A percentile compares a stretch with the other conserved stretches of the same genome.
These are phyloP conservation scores for Thalassarche chlororhynchos DNA, from an alignment of 2,113 vertebrate genomes.

Conservation along the genomic window DNA sequence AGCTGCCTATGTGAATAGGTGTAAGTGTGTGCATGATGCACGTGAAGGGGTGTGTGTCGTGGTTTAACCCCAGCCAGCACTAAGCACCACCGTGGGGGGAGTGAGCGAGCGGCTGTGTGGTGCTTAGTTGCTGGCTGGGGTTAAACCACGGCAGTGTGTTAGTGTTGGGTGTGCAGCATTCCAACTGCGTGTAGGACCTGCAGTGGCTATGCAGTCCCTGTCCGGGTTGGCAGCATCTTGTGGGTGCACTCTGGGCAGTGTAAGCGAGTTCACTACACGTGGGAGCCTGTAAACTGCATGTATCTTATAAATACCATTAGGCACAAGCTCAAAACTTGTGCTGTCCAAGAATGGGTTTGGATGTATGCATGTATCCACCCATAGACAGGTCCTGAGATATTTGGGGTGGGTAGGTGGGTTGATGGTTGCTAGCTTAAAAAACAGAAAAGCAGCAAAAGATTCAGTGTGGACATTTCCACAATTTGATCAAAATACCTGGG, in stretches of 20 bases:
- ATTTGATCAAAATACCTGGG: neutral
- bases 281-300: neutral
- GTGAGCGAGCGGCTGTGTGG: too few species aligned
- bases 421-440: neutral
- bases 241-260: neutral
- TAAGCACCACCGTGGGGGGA: too few species aligned
- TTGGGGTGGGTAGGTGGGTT: too few species aligned
- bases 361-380: neutral
- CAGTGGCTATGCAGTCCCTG: accelerated
- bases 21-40: neutral
- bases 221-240: accelerated
- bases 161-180: neutral
- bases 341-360: neutral
- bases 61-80: too few species aligned
- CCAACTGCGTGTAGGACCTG: accelerated
- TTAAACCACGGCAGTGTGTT: too few species aligned
- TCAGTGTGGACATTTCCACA: neutral
- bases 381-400: neutral
- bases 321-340: neutral
- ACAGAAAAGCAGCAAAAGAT: neutral
- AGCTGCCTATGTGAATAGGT: neutral
- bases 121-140: too few species aligned
- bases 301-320: neutral
- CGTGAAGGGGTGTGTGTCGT: neutral
- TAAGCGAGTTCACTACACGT: accelerated